These are phyloP conservation scores for Meriones unguiculatus DNA, from an alignment of 2,113 vertebrate species.

Conservation along the genomic window DNA sequence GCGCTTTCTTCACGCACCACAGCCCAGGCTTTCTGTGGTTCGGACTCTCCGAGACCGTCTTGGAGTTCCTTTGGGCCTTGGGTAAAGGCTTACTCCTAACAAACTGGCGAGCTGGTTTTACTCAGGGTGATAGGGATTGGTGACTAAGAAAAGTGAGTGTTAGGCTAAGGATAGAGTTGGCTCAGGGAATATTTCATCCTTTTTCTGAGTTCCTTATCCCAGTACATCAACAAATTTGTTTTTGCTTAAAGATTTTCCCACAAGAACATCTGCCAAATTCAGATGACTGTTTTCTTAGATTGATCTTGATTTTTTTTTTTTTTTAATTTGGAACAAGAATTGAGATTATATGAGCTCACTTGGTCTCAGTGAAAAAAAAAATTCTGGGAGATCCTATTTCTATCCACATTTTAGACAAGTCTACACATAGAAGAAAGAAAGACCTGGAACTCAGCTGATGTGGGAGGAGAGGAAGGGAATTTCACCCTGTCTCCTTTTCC, in stretches of 20 bases:
- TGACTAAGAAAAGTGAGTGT: constrained; percentile 66
- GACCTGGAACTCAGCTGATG: background rate
- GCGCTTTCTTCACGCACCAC: background rate
- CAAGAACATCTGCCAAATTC: constrained; percentile 88
- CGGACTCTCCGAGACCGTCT: background rate
- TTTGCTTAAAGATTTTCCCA: constrained; percentile 91
- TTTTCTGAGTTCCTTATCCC: constrained; percentile 84
- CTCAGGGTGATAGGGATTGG: background rate
- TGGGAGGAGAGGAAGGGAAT: background rate
- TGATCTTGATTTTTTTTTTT: constrained; percentile 79
- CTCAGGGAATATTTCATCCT: constrained; percentile 80
- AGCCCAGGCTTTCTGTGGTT: background rate
- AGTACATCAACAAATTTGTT: constrained; percentile 89
- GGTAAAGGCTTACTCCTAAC: background rate
- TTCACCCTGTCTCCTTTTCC: background rate
- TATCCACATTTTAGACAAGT: constrained; percentile 53
- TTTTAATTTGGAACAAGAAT: constrained; percentile 83
- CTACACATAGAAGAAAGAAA: constrained; percentile 63
- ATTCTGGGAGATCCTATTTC: constrained; percentile 79
- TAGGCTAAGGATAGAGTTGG: constrained; percentile 85
- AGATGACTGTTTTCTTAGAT: constrained; percentile 87
- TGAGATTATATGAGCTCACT: constrained; percentile 86
- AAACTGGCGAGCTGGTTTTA: constrained; percentile 53
- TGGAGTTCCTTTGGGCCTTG: background rate
- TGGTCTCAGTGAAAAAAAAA: constrained; percentile 74